Base-by-base conservation (phyloP, 2,888 invertebrate genomes). In the Keiferia lycopersicella region DNA sequence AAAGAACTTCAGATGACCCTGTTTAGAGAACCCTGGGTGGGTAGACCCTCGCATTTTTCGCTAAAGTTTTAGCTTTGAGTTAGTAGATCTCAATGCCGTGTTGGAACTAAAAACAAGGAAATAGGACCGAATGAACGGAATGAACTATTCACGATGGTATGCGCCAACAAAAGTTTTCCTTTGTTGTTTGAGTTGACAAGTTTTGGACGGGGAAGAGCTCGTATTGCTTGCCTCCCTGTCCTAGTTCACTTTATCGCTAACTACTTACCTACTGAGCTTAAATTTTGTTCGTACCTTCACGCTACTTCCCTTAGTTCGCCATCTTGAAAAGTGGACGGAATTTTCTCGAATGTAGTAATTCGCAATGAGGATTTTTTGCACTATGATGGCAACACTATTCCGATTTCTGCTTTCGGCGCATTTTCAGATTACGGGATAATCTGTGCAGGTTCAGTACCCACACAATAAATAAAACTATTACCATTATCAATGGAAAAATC, bases 121-220 rank as follows among this genome's bases (percentile, higher is more conserved):
- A 51, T 22, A 22, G 51, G 51, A 51, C 51, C 20, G 20, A 51
- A 45, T 45, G 41, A 41, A 41, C 41, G 41, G 41, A 50, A 50
- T 50, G 51, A 51, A 51, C 22, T 51, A 51, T 51, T 51, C 22
- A 57, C 16, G 30, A 30, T 34, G 34, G 45, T 45, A 45, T 45
- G 45, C 30, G 45, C 30, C 18, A 30, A 22, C 45, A 20, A 39
- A 59, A 59, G 41, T 59, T 59, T 41, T 11, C 20, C 59, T 22
- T 59, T 59, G 59, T 41, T 16, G 59, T 45, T 34, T 7, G 45
- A 45, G 45, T n/a, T 59, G 41, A 59, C 59, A 59, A 59, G 41
- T 59, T 59, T 39, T 41, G 41, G 59, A 22, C 59, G 39, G 45
- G 16, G 45, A n/a, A 4, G n/a, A 16, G 16, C 45, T n/a, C 14